Evolutionary conservation across 2,888 invertebrate species (phyloP).

Genomic region (Chalcis sispes): DNA sequence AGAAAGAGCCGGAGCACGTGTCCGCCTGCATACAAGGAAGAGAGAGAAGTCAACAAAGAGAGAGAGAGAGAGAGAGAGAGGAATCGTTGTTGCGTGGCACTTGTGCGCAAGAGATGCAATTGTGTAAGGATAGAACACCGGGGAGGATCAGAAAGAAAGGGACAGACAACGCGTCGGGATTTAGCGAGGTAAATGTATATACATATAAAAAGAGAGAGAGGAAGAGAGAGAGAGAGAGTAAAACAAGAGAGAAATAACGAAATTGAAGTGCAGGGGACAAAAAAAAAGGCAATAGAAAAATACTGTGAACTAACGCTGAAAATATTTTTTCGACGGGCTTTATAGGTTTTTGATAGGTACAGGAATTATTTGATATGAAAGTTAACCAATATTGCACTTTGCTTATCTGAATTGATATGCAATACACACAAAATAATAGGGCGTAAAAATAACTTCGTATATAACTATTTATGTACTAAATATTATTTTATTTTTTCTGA

Average conservation of each 20-base stretch:
- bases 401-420: conserved; percentile 30
- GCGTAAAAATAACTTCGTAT: conserved; percentile 33
- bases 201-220: conserved; percentile 22
- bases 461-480: no score
- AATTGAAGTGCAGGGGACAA: conserved; percentile 39
- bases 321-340: conserved; percentile 42
- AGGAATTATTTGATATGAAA: conserved; percentile 41
- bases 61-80: conserved; percentile 44
- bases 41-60: conserved; percentile 40
- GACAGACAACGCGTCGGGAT: conserved; percentile 1
- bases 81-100: conserved; percentile 2
- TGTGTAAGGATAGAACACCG: conserved; percentile 30
- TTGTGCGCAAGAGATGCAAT: conserved; percentile 18
- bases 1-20: no score
- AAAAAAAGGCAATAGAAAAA: conserved; percentile 32
- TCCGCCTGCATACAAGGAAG: conserved; percentile 32
- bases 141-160: conserved; percentile 11
- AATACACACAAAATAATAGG: conserved; percentile 28
- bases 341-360: conserved; percentile 27
- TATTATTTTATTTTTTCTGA: no score
- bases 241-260: no score
- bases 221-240: conserved; percentile 13
- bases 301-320: conserved; percentile 27
- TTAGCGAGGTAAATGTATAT: conserved; percentile 15
- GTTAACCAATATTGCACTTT: conserved; percentile 50